phyloP scores from a whole-genome alignment of 2,797 vertebrate genomes.

The Urosaurus nigricauda region DNA sequence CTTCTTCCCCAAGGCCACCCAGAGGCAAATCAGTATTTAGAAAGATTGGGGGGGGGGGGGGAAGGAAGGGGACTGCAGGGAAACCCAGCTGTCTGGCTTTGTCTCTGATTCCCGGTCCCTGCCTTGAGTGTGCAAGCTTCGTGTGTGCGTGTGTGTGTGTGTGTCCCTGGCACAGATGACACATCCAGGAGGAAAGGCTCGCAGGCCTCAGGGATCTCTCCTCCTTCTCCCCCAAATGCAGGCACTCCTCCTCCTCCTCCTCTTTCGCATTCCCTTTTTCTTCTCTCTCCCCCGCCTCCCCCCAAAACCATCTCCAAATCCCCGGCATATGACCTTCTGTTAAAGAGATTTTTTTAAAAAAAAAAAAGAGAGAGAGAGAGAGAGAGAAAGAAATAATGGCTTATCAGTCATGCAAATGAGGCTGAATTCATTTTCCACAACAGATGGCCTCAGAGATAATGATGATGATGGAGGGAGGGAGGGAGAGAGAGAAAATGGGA shows the following conservation, averaged over 20 bases:
- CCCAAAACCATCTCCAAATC: constrained; percentile 89
- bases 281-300: constrained; percentile 75
- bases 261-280: too few species aligned
- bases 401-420: constrained; percentile 99
- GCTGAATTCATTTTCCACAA: constrained; percentile 99
- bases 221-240: constrained; percentile 85
- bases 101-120: constrained; percentile 68
- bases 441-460: constrained; percentile 99
- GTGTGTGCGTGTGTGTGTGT: constrained; percentile 72
- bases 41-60: constrained; percentile 64
- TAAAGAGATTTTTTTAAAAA: constrained; percentile 93
- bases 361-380: too few species aligned
- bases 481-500: constrained; percentile 99
- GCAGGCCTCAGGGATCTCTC: constrained; percentile 87
- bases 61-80: constrained; percentile 76
- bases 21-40: constrained; percentile 79
- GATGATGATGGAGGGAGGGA: too few species aligned
- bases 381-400: too few species aligned
- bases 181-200: constrained; percentile 85
- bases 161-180: constrained; percentile 82
- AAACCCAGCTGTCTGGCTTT: constrained; percentile 71
- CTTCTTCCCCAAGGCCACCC: too few species aligned
- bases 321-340: constrained; percentile 99
- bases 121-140: constrained; percentile 80
- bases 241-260: constrained; percentile 82